These are phyloP conservation scores for Bombylius major DNA, from an alignment of 2,888 invertebrate genomes.

Conservation along the genomic window DNA sequence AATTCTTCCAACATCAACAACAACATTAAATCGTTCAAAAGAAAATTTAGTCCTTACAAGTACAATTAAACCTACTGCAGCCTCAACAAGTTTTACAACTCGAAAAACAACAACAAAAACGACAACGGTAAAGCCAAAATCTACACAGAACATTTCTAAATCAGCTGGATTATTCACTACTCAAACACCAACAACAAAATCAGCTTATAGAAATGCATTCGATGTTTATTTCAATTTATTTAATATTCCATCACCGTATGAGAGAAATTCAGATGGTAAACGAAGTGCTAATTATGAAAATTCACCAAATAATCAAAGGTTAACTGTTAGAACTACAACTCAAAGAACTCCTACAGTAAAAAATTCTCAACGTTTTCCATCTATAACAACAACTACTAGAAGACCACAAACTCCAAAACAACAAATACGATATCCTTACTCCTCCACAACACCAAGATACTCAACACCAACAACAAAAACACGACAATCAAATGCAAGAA, in stretches of 20 bases:
- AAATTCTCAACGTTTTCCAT: no score
- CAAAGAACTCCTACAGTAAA: no score
- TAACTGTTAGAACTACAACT: no score
- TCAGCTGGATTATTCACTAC: no score
- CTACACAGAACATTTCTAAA: background rate
- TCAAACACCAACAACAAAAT: background rate
- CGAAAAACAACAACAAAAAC: background rate
- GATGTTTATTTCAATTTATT: background rate
- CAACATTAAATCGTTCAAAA: no score
- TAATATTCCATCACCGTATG: background rate
- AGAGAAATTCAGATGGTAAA: background rate
- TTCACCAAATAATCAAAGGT: background rate
- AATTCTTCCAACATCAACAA: no score
- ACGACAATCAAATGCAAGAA: constrained; percentile 25
- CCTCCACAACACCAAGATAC: background rate
- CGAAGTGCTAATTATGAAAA: background rate
- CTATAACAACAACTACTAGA: no score
- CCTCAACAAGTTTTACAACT: background rate
- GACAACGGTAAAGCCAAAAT: constrained; percentile 3
- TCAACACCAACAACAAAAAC: constrained; percentile 13
- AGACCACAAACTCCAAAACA: no score
- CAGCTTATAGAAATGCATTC: constrained; percentile 1
- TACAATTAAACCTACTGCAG: background rate
- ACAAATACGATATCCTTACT: no score
- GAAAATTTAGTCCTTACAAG: no score